phyloP scores from a whole-genome alignment of 2,797 vertebrate species.

The Sphaeramia orbicularis region DNA sequence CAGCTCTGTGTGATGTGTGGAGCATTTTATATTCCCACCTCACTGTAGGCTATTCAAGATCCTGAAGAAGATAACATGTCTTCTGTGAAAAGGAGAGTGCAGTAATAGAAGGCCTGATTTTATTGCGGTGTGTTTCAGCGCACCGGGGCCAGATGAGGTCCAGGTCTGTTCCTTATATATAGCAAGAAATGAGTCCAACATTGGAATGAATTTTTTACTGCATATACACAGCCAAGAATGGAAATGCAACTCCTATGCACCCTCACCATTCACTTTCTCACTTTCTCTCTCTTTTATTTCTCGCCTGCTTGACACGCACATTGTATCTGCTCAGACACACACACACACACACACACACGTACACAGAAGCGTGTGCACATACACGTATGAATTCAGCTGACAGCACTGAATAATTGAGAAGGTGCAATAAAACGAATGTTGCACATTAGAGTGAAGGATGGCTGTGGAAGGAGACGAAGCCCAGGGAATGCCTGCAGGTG shows the following conservation, averaged over 20 bases:
- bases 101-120: constrained; percentile 39
- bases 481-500: constrained; percentile 58
- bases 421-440: constrained; percentile 69
- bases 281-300: constrained; percentile 26
- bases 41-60: constrained; percentile 34
- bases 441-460: constrained; percentile 54
- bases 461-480: constrained; percentile 23
- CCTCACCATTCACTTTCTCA: constrained; percentile 28
- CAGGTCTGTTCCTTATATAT: constrained; percentile 33
- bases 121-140: constrained; percentile 25
- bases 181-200: constrained; percentile 33
- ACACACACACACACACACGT: not conserved
- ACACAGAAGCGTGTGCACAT: constrained; percentile 1
- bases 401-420: constrained; percentile 79
- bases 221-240: constrained; percentile 30
- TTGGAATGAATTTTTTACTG: constrained; percentile 40
- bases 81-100: constrained; percentile 26
- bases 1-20: constrained; percentile 29
- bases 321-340: constrained; percentile 8
- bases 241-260: constrained; percentile 23
- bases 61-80: constrained; percentile 24
- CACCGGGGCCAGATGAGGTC: constrained; percentile 39
- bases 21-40: constrained; percentile 32
- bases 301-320: constrained; percentile 4
- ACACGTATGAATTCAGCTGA: constrained; percentile 58